These are phyloP conservation scores for Corythornis vintsioides DNA, from an alignment of 2,113 vertebrate genomes.

Conservation along the genomic window DNA sequence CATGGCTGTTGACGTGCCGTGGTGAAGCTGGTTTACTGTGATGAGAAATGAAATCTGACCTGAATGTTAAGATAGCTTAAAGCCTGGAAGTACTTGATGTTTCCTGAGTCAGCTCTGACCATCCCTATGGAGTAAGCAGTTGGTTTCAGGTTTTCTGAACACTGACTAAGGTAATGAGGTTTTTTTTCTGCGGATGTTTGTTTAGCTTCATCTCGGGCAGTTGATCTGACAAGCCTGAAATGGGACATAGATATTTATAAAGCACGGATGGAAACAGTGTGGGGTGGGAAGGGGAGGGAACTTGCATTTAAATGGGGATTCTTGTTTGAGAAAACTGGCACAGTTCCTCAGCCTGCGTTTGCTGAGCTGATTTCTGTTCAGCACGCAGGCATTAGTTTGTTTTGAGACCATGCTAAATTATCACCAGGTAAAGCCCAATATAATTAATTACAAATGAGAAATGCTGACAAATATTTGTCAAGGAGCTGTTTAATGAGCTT, in stretches of 20 bases:
- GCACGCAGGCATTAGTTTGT: background rate
- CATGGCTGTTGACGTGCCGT: background rate
- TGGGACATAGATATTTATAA: constrained; percentile 40
- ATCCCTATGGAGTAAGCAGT: constrained; percentile 47
- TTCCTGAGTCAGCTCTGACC: constrained; percentile 65
- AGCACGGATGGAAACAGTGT: background rate
- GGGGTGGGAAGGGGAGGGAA: background rate
- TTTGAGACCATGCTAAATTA: constrained; percentile 36
- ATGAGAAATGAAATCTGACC: constrained; percentile 69
- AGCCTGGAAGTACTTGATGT: constrained; percentile 49
- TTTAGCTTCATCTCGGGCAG: constrained; percentile 26
- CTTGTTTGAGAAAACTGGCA: background rate
- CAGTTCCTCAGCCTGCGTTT: background rate
- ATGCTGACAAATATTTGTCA: constrained; percentile 66
- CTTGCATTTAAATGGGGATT: constrained; percentile 4
- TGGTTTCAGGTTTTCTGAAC: constrained; percentile 58
- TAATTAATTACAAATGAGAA: constrained; percentile 65
- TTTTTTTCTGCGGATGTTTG: constrained; percentile 43
- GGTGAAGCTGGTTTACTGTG: constrained; percentile 20
- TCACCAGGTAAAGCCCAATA: constrained; percentile 29
- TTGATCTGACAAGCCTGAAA: constrained; percentile 45
- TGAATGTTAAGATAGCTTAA: constrained; percentile 58
- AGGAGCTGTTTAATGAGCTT: constrained; percentile 49
- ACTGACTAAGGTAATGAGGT: constrained; percentile 24
- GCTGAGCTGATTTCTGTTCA: constrained; percentile 29